Conservation (phyloP, 2,888 invertebrate species). For the Erannis defoliaria region DNA sequence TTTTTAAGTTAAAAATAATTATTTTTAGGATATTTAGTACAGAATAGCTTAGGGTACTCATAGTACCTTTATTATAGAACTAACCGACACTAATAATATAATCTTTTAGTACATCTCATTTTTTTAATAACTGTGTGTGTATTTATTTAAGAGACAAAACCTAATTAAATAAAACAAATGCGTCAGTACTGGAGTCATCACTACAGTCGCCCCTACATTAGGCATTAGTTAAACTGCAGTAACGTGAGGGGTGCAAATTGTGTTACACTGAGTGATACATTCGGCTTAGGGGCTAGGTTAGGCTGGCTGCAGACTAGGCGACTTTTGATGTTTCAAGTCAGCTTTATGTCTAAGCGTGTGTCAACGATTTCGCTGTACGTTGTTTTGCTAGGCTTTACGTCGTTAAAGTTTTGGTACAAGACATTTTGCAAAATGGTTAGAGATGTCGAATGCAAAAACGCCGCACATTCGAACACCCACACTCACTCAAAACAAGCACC, state of each 20-base stretch:
- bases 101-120: too few species aligned
- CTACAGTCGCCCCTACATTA: conserved; percentile 27
- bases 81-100: too few species aligned
- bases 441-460: too few species aligned
- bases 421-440: neutral
- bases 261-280: conserved; percentile 80
- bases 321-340: conserved; percentile 4
- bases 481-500: too few species aligned
- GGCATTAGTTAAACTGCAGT: conserved; percentile 37
- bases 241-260: conserved; percentile 66
- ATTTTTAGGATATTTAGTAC: too few species aligned
- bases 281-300: conserved; percentile 28
- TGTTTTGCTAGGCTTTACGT: neutral
- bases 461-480: too few species aligned
- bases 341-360: neutral
- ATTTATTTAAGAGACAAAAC: too few species aligned
- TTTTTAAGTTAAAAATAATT: too few species aligned
- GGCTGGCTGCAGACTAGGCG: conserved; percentile 22
- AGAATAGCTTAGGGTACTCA: too few species aligned
- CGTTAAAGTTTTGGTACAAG: neutral
- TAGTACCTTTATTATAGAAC: too few species aligned
- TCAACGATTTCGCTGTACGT: neutral
- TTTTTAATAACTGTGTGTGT: too few species aligned
- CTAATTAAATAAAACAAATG: conserved; percentile 30
- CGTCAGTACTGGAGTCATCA: conserved; percentile 30